Base-by-base conservation (phyloP, 2,113 vertebrate species). In the Myocastor coypus region DNA sequence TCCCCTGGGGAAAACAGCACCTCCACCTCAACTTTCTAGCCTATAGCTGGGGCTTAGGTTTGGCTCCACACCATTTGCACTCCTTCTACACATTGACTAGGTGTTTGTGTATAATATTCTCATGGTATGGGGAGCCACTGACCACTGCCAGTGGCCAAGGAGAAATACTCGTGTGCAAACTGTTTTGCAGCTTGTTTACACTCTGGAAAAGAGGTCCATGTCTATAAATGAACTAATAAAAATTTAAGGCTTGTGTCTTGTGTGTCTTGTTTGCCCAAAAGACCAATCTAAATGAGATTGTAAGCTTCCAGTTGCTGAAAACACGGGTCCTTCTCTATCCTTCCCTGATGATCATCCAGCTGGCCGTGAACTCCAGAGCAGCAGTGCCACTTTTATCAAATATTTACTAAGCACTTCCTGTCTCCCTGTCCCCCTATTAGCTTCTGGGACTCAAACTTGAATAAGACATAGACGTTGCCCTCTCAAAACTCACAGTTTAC, bases 401-500 rank as follows among this genome's bases (percentile, higher is more conserved):
- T n/a, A 84, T 93, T 95, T 91, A 87, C 46, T 83, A 87, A 94
- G 42, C 0, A 77, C 28, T 73, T 73, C 89, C 80, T 83, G 42
- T 37, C 64, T 61, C 28, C 46, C 50, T 86, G 52, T 20, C 16
- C 11, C 9, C 77, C 16, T 85, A 52, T 34, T 94, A 20, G 50
- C 71, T 64, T 83, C 63, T 86, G 40, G 28, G 34, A 68, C n/a
- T 91, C 69, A 96, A 55, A 75, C 37, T 22, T 88, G 30, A 92
- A 40, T 20, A 68, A 37, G 59, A 85, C 9, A 64, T 8, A 95
- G 34, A 66, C 8, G 61, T 30, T 26, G 34, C 28, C 17, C 55
- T 92, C 37, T 61, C 75, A 55, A 63, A 97, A 89, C 28, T 83
- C 86, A 87, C 16, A 91, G 73, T 59, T 95, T 63, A 89, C 13